These are phyloP conservation scores for Chaenocephalus aceratus DNA, from an alignment of 2,113 vertebrate species.

Conservation along the genomic window DNA sequence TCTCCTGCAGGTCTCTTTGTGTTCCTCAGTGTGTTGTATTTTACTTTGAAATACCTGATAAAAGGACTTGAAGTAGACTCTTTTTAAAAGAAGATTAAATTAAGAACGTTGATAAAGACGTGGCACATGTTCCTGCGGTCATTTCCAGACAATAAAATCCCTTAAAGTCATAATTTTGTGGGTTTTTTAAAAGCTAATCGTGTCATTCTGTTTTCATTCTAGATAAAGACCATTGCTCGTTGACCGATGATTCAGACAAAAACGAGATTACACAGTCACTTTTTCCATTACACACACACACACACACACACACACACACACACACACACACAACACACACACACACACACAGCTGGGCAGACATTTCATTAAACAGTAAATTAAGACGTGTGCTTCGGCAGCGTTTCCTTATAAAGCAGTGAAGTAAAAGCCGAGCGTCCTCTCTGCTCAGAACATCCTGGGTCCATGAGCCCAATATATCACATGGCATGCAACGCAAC, in stretches of 20 bases:
- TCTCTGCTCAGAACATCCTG: slow-evolving; percentile 1
- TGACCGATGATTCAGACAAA: slow-evolving; percentile 42
- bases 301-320: too few relatives aligned
- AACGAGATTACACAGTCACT: slow-evolving; percentile 62
- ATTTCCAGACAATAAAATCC: too few relatives aligned
- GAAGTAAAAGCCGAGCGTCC: slow-evolving; percentile 52
- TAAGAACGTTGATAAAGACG: neutral
- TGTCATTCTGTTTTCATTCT: slow-evolving; percentile 48
- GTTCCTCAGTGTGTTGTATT: slow-evolving; percentile 23
- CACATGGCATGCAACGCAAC: neutral
- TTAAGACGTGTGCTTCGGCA: slow-evolving; percentile 51
- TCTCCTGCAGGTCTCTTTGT: slow-evolving; percentile 7
- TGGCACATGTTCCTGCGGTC: neutral
- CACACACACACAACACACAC: neutral
- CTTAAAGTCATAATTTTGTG: slow-evolving; percentile 21
- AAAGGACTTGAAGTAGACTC: slow-evolving; percentile 35
- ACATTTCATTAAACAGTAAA: slow-evolving; percentile 66
- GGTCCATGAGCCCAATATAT: neutral
- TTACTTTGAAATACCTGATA: slow-evolving; percentile 1
- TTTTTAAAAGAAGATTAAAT: slow-evolving; percentile 1
- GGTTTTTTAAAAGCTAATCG: slow-evolving; percentile 37
- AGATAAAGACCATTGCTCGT: slow-evolving; percentile 15
- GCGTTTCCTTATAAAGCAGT: slow-evolving; percentile 80
- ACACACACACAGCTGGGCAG: slow-evolving; percentile 41
- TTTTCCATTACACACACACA: slow-evolving; percentile 53